Evolutionary conservation across 2,797 vertebrate genomes (phyloP).

Genomic region (Falco columbarius): DNA sequence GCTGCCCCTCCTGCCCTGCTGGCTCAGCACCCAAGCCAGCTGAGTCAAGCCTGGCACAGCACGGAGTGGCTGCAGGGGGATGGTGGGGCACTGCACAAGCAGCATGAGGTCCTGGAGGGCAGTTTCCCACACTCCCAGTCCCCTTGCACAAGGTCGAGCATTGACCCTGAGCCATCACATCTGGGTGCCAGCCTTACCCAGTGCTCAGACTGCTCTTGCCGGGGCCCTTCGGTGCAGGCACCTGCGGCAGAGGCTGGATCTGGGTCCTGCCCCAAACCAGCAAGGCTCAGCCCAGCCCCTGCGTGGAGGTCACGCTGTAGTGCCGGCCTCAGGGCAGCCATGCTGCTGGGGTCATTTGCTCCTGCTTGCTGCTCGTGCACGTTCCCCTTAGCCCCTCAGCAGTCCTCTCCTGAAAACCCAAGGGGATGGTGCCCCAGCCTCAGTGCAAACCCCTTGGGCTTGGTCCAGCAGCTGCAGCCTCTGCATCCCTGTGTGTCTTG

Average conservation of each 20-base stretch:
- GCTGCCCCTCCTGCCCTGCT: neutral
- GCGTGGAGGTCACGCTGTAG: neutral
- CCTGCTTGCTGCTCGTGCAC: neutral
- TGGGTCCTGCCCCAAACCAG: neutral
- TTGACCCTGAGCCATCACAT: neutral
- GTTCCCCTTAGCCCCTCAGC: neutral
- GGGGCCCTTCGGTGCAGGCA: rapidly evolving
- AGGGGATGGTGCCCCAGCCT: rapidly evolving
- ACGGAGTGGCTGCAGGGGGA: neutral
- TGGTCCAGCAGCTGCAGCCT: neutral
- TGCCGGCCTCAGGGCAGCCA: neutral
- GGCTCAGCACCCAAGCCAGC: neutral
- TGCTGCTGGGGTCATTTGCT: neutral
- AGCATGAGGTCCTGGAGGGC: rapidly evolving
- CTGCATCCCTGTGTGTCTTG: rapidly evolving
- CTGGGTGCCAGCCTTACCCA: rapidly evolving
- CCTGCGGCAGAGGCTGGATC: rapidly evolving
- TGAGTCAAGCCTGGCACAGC: neutral
- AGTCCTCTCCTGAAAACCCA: neutral
- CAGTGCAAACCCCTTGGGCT: neutral
- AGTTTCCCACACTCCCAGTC: neutral
- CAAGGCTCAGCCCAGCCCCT: neutral
- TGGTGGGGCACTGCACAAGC: neutral
- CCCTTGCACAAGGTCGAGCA: rapidly evolving
- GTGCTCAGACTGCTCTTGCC: rapidly evolving